Conservation (phyloP, 2,113 vertebrate species). For the Coracopsis vasa region DNA sequence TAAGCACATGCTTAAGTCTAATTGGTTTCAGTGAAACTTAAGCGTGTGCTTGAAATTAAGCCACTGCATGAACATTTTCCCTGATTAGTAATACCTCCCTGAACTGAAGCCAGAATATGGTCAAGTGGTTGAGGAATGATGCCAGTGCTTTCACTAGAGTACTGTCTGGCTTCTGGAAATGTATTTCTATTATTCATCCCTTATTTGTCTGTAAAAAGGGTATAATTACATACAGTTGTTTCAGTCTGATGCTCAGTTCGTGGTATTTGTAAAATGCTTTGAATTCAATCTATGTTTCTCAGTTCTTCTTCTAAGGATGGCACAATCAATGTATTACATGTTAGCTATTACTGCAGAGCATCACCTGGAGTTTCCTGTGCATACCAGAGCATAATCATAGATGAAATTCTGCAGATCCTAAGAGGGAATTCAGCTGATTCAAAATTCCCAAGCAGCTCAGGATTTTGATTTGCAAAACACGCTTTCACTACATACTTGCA, state of each 20-base stretch:
- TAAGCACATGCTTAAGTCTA: constrained; percentile 45
- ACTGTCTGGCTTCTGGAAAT: constrained; percentile 49
- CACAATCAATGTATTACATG: background rate
- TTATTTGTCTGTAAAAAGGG: background rate
- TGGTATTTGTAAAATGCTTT: background rate
- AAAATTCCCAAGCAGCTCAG: background rate
- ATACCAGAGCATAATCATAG: background rate
- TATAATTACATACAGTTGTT: background rate
- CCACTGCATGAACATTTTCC: constrained; percentile 45
- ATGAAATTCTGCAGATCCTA: background rate
- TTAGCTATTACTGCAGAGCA: background rate
- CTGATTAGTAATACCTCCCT: constrained; percentile 68
- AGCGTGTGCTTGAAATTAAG: constrained; percentile 60
- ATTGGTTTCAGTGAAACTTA: constrained; percentile 63
- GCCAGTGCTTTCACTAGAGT: constrained; percentile 35
- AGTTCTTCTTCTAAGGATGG: background rate
- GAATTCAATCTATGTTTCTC: background rate
- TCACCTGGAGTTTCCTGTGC: background rate
- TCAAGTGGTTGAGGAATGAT: constrained; percentile 37
- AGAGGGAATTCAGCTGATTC: background rate
- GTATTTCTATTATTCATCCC: constrained; percentile 50
- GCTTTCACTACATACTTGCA: background rate
- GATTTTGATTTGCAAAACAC: background rate
- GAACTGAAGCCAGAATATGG: constrained; percentile 40
- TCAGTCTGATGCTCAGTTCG: background rate